Evolutionary conservation across 2,888 invertebrate species (phyloP), one percentile per base, ranked within the genome.

Genomic region (Elysia crispata): DNA sequence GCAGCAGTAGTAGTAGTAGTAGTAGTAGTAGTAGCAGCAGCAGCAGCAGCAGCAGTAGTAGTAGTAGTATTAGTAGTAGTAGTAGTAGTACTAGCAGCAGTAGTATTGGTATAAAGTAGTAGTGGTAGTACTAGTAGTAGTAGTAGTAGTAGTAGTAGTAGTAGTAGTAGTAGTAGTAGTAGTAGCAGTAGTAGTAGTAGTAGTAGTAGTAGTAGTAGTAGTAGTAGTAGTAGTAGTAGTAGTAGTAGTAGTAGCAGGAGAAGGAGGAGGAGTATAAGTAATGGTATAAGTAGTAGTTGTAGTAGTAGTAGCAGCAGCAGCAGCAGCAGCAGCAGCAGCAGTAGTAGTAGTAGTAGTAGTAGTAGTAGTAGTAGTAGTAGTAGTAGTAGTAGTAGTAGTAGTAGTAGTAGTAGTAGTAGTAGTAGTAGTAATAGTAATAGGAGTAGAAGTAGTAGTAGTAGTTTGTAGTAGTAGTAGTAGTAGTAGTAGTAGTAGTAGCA

Each of bases 341-440:
- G 60, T 60, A 60, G 25, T 60, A 60, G 60, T 60, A 60, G 60
- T 60, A 8, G 25, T 60, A 60, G 60, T 60, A 60, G 60, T 60
- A 60, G 60, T 60, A 60, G 60, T 60, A 60, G 60, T 60, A 60
- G 60, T 60, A 60, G 60, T 60, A 23, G 60, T 60, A 60, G 60
- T 60, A 60, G 60, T 60, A 60, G 60, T 60, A 60, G 60, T 60
- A 23, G 60, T 60, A 60, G 50, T 72, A 33, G 72, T 72, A 72
- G 72, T 72, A 25, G 28, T 72, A 72, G 72, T 72, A 33, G 72
- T 72, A 72, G 49, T 72, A 33, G 72, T 72, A 49, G 72, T 72
- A 25, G 28, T 72, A 72, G 72, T 72, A 33, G 72, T 72, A 72
- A 41, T 72, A 33, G 72, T 72, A 49, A n/a, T 72, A 25, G 50